Evolutionary conservation across 2,888 invertebrate species (phyloP).

Genomic region (Tuberolachnus salignus): DNA sequence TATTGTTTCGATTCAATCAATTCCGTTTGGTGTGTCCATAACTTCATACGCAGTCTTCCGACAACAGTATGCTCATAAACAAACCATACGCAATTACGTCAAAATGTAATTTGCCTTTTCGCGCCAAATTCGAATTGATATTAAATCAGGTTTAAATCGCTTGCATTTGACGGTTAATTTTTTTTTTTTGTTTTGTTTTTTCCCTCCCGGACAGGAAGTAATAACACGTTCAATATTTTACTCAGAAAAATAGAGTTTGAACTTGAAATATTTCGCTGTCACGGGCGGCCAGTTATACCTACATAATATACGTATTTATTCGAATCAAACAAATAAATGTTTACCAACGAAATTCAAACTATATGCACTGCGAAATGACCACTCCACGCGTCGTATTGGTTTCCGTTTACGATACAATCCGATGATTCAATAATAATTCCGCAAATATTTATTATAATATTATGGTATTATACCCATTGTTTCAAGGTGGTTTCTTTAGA

Average conservation of each 20-base stretch:
- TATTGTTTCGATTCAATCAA: not conserved
- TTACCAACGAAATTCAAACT: not conserved
- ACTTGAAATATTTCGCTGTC: conserved; percentile 37
- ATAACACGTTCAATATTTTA: conserved; percentile 4
- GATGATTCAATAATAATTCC: not conserved
- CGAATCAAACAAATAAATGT: not conserved
- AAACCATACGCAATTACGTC: conserved; percentile 10
- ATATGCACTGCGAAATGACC: not conserved
- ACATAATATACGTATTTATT: not conserved
- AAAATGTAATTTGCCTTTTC: not conserved
- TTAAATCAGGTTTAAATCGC: not conserved
- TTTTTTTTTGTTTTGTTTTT: not conserved
- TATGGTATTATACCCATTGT: not conserved
- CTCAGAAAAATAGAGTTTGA: conserved; percentile 9
- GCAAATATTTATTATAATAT: not conserved
- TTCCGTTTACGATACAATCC: not conserved
- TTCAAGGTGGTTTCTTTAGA: not conserved
- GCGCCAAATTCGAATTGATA: not conserved
- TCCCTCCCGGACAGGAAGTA: conserved; percentile 31
- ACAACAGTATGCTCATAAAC: not conserved
- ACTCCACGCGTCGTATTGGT: not conserved
- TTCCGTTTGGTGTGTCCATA: not conserved
- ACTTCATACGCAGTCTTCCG: not conserved
- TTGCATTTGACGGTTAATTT: not conserved
- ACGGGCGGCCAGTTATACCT: conserved; percentile 28